phyloP scores from a whole-genome alignment of 1,140 invertebrate species.

The Phymorhynchus buccinoides region DNA sequence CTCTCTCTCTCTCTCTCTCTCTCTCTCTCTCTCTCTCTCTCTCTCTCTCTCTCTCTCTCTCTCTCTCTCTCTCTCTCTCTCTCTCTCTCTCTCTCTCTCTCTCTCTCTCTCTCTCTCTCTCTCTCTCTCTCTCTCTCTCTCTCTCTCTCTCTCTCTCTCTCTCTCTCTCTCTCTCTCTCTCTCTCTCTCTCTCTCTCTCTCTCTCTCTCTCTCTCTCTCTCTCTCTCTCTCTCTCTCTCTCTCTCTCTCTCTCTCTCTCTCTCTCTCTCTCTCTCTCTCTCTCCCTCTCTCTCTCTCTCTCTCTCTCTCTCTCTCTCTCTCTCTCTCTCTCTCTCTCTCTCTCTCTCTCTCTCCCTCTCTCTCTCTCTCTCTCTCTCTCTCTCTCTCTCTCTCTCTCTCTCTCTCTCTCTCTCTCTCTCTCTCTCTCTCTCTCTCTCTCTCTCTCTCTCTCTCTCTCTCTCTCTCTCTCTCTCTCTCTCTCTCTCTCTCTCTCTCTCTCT shows the following conservation, averaged over 20 bases:
- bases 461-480: not conserved
- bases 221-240: slow-evolving; percentile 33
- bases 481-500: not conserved
- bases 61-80: not conserved
- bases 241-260: slow-evolving; percentile 23
- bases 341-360: slow-evolving; percentile 7
- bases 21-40: too few species aligned
- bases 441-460: not conserved
- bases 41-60: not conserved
- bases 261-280: slow-evolving; percentile 6
- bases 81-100: slow-evolving; percentile 6
- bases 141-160: not conserved
- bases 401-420: not conserved
- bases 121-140: not conserved
- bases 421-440: not conserved
- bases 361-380: not conserved
- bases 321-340: not conserved
- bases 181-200: not conserved
- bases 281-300: slow-evolving; percentile 23
- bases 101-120: not conserved
- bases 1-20: not conserved
- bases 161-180: not conserved
- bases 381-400: too few species aligned
- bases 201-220: slow-evolving; percentile 30
- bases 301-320: not conserved